Evolutionary conservation across 2,797 vertebrate genomes (phyloP).

Genomic region (Myripristis jacobus): DNA sequence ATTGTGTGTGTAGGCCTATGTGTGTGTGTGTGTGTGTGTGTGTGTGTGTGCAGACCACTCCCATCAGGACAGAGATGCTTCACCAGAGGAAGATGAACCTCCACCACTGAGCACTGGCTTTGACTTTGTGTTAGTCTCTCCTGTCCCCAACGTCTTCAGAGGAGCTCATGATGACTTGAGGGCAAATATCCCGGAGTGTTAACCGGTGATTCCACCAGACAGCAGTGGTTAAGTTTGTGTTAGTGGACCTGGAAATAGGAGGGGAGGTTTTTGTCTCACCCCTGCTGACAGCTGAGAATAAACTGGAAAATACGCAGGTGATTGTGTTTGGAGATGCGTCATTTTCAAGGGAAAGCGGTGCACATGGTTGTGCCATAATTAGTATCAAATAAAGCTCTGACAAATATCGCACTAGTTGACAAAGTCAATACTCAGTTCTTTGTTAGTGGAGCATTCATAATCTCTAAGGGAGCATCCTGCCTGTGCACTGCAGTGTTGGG

Average conservation of each 20-base stretch:
- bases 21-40: too few relatives aligned
- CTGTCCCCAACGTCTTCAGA: neutral
- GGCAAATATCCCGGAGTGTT: neutral
- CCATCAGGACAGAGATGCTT: neutral
- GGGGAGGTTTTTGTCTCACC: neutral
- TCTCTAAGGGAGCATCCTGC: neutral
- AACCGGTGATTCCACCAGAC: neutral
- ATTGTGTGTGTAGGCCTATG: neutral
- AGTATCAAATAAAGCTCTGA: neutral
- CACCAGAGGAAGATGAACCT: neutral
- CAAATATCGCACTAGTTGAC: neutral
- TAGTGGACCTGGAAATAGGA: constrained; percentile 4
- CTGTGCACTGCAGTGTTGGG: neutral
- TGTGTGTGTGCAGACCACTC: neutral
- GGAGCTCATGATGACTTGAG: neutral
- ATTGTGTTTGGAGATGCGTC: neutral
- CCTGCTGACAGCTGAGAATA: constrained; percentile 8
- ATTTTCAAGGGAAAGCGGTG: neutral
- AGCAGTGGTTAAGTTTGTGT: neutral
- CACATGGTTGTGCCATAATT: too few relatives aligned
- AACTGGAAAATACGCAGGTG: neutral
- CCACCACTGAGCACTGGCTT: neutral
- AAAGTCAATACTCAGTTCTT: neutral
- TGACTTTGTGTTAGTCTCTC: neutral
- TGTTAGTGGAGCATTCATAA: neutral